phyloP scores from a whole-genome alignment of 2,888 invertebrate genomes.

The Drosophila bunnanda region DNA sequence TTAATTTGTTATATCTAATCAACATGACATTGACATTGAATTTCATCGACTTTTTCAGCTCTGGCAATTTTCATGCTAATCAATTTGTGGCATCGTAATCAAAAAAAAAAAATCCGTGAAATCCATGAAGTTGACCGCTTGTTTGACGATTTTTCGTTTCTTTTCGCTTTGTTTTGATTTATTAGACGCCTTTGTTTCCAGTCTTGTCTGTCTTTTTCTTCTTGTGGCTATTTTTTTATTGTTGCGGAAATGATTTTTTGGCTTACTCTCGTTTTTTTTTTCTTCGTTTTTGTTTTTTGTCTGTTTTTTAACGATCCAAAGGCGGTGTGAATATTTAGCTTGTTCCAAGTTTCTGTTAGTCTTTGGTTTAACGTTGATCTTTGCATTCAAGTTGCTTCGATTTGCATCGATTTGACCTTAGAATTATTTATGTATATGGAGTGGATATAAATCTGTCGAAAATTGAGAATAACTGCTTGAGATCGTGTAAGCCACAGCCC shows the following conservation, averaged over 20 bases:
- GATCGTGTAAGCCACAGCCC: not conserved
- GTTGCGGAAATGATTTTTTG: slow-evolving; percentile 64
- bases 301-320: slow-evolving; percentile 1
- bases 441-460: slow-evolving; percentile 32
- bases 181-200: slow-evolving; percentile 35
- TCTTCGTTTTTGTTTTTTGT: not conserved
- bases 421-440: slow-evolving; percentile 32
- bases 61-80: slow-evolving; percentile 55
- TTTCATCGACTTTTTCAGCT: slow-evolving; percentile 29
- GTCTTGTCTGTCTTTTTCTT: slow-evolving; percentile 9
- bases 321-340: slow-evolving; percentile 18
- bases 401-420: slow-evolving; percentile 42
- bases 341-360: not conserved
- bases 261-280: slow-evolving; percentile 19
- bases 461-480: slow-evolving; percentile 33
- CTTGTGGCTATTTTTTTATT: slow-evolving; percentile 51
- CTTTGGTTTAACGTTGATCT: slow-evolving; percentile 3
- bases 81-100: slow-evolving; percentile 48
- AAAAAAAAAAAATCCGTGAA: slow-evolving; percentile 60
- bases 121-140: slow-evolving; percentile 33
- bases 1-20: slow-evolving; percentile 2
- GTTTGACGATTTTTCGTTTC: slow-evolving; percentile 18
- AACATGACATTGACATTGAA: slow-evolving; percentile 66
- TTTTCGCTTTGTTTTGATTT: slow-evolving; percentile 24
- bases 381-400: slow-evolving; percentile 11